phyloP scores from a whole-genome alignment of 2,797 vertebrate genomes.

The Hippocampus kuda region DNA sequence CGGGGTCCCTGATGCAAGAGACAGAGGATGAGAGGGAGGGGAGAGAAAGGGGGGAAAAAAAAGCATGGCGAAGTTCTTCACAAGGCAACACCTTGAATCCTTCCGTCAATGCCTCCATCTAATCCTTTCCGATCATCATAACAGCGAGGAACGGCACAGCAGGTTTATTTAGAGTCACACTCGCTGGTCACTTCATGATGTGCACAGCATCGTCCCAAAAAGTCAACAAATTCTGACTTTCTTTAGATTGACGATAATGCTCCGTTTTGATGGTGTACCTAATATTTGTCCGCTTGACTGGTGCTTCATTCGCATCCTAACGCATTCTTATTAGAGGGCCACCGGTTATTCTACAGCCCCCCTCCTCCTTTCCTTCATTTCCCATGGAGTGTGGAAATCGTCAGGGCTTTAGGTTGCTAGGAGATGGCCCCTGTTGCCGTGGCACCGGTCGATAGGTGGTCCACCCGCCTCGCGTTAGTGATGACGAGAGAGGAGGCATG shows the following conservation, averaged over 20 bases:
- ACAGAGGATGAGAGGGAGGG: slow-evolving; percentile 27
- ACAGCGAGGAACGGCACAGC: background rate
- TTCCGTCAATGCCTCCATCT: slow-evolving; percentile 16
- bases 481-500: slow-evolving; percentile 17
- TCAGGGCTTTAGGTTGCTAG: slow-evolving; percentile 73
- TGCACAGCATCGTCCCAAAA: background rate
- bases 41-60: slow-evolving; percentile 13
- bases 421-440: slow-evolving; percentile 72
- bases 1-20: slow-evolving; percentile 53
- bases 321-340: slow-evolving; percentile 27
- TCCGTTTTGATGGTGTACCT: background rate
- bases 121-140: background rate
- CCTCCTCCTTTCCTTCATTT: slow-evolving; percentile 26
- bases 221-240: background rate
- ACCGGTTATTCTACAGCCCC: slow-evolving; percentile 40
- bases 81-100: slow-evolving; percentile 31
- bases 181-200: too few species aligned
- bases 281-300: slow-evolving; percentile 2
- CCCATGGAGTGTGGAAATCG: slow-evolving; percentile 41
- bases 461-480: slow-evolving; percentile 44
- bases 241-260: background rate
- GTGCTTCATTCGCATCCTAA: slow-evolving; percentile 12
- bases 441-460: slow-evolving; percentile 69
- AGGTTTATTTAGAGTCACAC: background rate
- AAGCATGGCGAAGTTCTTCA: slow-evolving; percentile 16